Evolutionary conservation across 2,888 invertebrate species (phyloP), one percentile per base, ranked within the genome.

Genomic region (Chaitophorus viminalis): DNA sequence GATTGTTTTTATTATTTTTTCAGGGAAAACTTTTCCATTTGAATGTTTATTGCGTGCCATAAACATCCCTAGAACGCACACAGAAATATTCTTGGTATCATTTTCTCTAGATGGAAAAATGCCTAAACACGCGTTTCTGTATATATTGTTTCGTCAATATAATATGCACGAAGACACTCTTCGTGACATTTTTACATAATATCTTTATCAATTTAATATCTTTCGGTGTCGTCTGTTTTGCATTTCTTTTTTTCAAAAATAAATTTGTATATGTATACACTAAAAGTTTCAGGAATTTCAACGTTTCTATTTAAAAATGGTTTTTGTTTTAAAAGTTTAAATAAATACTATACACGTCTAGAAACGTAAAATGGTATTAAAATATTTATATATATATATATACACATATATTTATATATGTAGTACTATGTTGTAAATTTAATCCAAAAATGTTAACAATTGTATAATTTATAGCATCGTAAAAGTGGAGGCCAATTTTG

Each of bases 361-460:
- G 17, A 74, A 60, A 82, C 18, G 52, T 52, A 18, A 74, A 74
- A 82, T n/a, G 25, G 70, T 17, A 82, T 52, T 46, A 54, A 68
- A 68, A 81, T n/a, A n/a, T n/a, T n/a, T 68, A 60, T n/a, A 17
- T 68, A 29, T 29, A 68, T 68, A 39, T 9, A 29, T 36, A 36
- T 14, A 46, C 14, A 46, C 9, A 65, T n/a, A 9, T 68, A 31
- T 31, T 31, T 68, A 46, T 11, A 29, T 31, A 54, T 54, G 25
- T 78, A 18, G 33, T 74, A 9, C 21, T 74, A 39, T 5, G 25
- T 52, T 52, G 29, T 74, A 60, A 74, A 74, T 83, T 60, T 36
- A 83, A 74, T 83, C 54, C n/a, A 83, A 83, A 83, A 82, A 74
- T 74, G 33, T 83, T 83, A 60, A 83, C 54, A 83, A 83, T 74